These are phyloP conservation scores for Sebastes miniatus DNA, from an alignment of 2,797 vertebrate genomes.

Conservation along the genomic window DNA sequence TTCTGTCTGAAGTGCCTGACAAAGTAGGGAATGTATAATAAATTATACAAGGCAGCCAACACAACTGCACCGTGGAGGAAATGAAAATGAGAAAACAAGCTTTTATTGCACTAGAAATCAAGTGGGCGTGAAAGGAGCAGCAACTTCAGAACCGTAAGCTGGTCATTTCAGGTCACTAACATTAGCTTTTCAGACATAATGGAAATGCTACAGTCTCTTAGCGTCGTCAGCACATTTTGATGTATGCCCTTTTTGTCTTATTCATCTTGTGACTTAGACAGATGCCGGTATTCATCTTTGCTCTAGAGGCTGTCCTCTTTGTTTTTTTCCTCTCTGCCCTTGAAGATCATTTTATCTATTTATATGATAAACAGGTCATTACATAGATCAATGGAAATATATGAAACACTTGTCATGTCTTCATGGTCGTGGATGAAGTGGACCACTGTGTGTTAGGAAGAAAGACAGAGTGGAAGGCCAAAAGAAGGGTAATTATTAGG, in stretches of 20 bases:
- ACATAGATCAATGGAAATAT: background rate
- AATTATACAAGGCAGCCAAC: background rate
- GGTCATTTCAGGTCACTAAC: background rate
- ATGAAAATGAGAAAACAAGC: background rate
- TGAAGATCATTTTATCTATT: background rate
- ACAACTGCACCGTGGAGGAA: background rate
- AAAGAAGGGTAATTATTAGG: background rate
- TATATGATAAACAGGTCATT: constrained; percentile 5
- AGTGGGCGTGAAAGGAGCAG: background rate
- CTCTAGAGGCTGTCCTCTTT: background rate
- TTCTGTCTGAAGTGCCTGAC: background rate
- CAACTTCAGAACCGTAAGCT: background rate
- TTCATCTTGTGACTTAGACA: background rate
- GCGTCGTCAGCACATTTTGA: background rate
- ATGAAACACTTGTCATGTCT: background rate
- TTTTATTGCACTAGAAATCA: background rate
- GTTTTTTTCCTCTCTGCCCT: background rate
- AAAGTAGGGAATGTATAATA: background rate
- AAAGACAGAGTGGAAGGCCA: background rate
- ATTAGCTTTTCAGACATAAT: background rate
- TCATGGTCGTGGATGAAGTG: background rate
- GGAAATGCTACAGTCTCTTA: background rate
- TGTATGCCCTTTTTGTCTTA: background rate
- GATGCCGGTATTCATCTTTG: background rate
- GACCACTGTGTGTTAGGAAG: background rate